Conservation (phyloP, 92 coral and sea anemone genomes). For the Phenganax stokvisi region DNA sequence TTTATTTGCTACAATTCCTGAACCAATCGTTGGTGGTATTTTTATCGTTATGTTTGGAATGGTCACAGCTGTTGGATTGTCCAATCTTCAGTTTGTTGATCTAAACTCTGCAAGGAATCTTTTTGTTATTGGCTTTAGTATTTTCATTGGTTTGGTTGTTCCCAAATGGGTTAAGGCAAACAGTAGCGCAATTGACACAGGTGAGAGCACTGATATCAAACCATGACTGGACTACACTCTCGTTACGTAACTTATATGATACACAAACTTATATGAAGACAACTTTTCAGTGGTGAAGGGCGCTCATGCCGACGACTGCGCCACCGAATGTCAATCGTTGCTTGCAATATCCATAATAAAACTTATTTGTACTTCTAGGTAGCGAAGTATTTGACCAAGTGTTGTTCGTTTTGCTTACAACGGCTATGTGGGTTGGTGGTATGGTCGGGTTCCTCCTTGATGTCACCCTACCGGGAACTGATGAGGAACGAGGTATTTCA, state of each 20-base stretch:
- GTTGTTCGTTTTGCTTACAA: constrained; percentile 68
- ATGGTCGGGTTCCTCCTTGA: constrained; percentile 69
- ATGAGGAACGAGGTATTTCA: constrained; percentile 74
- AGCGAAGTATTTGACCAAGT: constrained; percentile 65
- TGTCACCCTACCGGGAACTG: constrained; percentile 88
- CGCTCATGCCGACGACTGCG: too few species aligned
- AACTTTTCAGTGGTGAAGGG: too few species aligned
- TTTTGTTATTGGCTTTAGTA: constrained; percentile 70
- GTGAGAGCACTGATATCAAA: constrained; percentile 8
- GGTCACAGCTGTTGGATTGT: constrained; percentile 81
- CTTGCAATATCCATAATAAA: too few species aligned
- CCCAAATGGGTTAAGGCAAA: constrained; percentile 35
- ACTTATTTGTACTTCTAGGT: constrained; percentile 38
- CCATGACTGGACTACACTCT: too few species aligned
- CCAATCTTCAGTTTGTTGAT: constrained; percentile 85
- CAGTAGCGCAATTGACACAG: constrained; percentile 40
- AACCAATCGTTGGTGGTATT: constrained; percentile 88
- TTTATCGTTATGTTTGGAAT: constrained; percentile 89
- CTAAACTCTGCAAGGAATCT: constrained; percentile 82
- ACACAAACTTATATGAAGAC: too few species aligned
- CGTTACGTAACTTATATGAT: too few species aligned
- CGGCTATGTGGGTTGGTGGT: constrained; percentile 92
- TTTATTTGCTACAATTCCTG: constrained; percentile 83
- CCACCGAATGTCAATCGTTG: too few species aligned
- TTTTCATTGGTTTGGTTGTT: constrained; percentile 77